Base-by-base conservation (phyloP, 2,888 invertebrate genomes). In the Antheraea assamensis region DNA sequence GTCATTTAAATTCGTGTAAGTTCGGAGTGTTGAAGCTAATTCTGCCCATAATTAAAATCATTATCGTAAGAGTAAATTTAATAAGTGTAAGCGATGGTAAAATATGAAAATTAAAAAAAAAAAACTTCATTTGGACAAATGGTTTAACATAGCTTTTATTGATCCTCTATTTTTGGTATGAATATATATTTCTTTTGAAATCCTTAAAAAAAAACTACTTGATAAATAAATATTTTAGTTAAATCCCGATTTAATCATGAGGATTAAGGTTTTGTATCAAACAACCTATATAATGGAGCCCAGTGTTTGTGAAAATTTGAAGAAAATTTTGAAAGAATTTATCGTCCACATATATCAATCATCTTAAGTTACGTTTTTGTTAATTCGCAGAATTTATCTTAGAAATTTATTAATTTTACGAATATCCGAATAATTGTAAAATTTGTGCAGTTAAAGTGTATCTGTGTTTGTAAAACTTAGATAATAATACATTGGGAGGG, bases 401-500 rank as follows among this genome's bases (percentile, higher is more conserved):
- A 27, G 13, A 30, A 64, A 30, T 30, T 61, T 27, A 7, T 61
- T 17, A 27, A 61, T 15, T 64, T 27, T 27, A 15, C 13, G 7
- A 10, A 19, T 30, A 30, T 19, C 30, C 27, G 3, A 66, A 66
- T 66, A 66, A 66, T 47, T 52, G 17, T 72, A 66, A 72, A 83
- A 68, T 52, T 5, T 72, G 68, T 72, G 68, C 52, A 52, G 68
- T 77, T 73, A 84, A 82, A 82, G 83, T 87, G 86, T 88, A 88
- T 89, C 83, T 87, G 87, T 92, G 89, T 91, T 88, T 91, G 84
- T n/a, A 90, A 79, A 85, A 85, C 81, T 84, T 30, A 31, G 66
- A 84, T 84, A 86, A 86, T 83, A 80, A 78, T 81, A 75, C 74
- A 24, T 58, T 24, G 24, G 58, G 58, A n/a, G 24, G 24, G 58